Evolutionary conservation across 1,140 invertebrate genomes (phyloP).

Genomic region (Probaryconus sp.): DNA sequence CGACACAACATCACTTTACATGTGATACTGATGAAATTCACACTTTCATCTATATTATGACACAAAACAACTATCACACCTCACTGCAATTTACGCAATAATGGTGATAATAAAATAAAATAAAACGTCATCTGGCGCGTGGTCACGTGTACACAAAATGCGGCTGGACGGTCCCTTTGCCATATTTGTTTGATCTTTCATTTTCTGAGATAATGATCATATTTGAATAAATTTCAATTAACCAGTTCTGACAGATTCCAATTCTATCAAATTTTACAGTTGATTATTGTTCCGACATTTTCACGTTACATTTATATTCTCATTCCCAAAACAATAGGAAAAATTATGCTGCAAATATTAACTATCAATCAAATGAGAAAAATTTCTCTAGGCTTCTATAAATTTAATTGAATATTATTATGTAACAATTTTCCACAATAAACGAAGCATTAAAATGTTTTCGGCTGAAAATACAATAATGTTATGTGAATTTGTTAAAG

Average conservation of each 20-base stretch:
- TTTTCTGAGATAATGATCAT: constrained; percentile 30
- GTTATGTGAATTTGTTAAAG: no score
- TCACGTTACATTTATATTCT: constrained; percentile 5
- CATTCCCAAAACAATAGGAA: no score
- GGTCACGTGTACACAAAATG: neutral
- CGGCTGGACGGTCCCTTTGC: neutral
- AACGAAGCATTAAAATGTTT: no score
- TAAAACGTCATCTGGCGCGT: constrained; percentile 24
- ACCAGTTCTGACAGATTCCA: neutral
- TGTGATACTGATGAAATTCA: constrained; percentile 29
- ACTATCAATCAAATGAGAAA: no score
- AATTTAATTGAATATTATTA: no score
- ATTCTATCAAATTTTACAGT: constrained; percentile 11
- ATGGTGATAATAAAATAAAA: constrained; percentile 47
- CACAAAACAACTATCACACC: constrained; percentile 2
- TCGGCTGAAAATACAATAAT: no score
- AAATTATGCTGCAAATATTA: no score
- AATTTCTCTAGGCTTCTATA: no score
- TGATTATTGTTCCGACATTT: constrained; percentile 12
- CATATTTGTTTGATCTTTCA: constrained; percentile 38
- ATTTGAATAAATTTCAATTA: constrained; percentile 12
- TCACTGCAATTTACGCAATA: constrained; percentile 30
- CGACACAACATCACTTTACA: constrained; percentile 4
- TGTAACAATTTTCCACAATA: no score
- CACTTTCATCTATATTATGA: constrained; percentile 34